Evolutionary conservation across 2,797 vertebrate genomes (phyloP), one percentile per base, ranked within the genome.

Genomic region (Vultur gryphus): DNA sequence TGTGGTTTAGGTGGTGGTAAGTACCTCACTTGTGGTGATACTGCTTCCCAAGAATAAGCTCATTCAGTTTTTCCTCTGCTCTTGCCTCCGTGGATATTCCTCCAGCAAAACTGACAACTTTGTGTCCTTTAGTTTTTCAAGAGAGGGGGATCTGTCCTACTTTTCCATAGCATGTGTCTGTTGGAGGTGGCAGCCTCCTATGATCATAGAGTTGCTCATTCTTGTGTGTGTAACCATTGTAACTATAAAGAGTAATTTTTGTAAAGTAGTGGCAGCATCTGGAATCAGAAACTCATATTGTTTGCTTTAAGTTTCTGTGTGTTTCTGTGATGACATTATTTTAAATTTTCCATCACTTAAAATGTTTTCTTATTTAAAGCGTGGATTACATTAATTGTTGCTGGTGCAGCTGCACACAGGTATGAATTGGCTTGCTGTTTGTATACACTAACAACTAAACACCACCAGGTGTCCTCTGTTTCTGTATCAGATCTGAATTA

Each of bases 391-490:
- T 35, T 49, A 62, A 64, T 44, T 75, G 49, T 31, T 8, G 7
- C 37, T 84, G 73, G 13, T 72, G 62, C 78, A 76, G 39, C 84
- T 91, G 91, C 43, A 44, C 9, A 5, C 26, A 18, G 15, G 9
- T 41, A 28, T 81, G 46, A 77, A 23, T 55, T 35, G 43, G 23
- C 57, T 89, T 82, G 81, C 78, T 87, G 39, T 58, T 65, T 66
- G 66, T 57, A 7, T 73, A 87, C 25, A 14, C 67, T 71, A 51
- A 48, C 70, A 72, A 24, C 44, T 44, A n/a, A 79, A 55, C 35
- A 85, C 94, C 84, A 78, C 73, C 71, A 91, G 95, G 43, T 91
- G 95, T 89, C 84, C 79, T 88, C 70, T 90, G 24, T 43, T 87
- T 64, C 85, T 78, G 43, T 49, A 20, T 44, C 23, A 28, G 54